phyloP scores from a whole-genome alignment of 2,113 vertebrate species.

The Lepus americanus region DNA sequence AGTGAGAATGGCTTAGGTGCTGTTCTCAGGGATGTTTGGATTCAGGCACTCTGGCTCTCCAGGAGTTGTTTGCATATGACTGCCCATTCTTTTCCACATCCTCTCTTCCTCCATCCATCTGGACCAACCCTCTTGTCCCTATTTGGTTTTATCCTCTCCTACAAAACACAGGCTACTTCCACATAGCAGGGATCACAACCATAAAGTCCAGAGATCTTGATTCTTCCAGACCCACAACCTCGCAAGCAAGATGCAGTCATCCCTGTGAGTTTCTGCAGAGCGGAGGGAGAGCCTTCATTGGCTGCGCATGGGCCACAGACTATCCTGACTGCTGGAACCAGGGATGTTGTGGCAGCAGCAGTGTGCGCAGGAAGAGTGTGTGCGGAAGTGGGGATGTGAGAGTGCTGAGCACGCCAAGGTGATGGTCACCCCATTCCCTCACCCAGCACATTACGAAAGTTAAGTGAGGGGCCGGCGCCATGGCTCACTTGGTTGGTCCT shows the following conservation, averaged over 20 bases:
- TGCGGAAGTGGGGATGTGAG: neutral
- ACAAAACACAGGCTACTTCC: neutral
- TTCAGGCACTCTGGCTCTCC: neutral
- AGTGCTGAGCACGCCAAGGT: neutral
- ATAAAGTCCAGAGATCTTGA: neutral
- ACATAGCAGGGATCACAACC: neutral
- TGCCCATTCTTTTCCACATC: neutral
- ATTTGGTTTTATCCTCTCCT: neutral
- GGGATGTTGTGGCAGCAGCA: neutral
- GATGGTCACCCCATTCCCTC: rapidly evolving
- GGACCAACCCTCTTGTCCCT: neutral
- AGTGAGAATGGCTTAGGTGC: neutral
- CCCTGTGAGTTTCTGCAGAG: neutral
- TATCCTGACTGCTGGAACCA: neutral
- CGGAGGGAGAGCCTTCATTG: neutral
- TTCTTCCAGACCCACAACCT: neutral
- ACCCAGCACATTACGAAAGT: neutral
- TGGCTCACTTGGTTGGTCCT: too few species aligned
- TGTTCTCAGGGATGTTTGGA: too few species aligned
- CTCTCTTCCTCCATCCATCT: neutral
- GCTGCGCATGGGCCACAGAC: neutral
- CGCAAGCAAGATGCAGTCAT: neutral
- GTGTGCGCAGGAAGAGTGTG: neutral
- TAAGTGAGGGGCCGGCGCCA: too few species aligned
- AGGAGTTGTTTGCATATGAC: neutral